Percentiles rank a stretch among this genome's conserved stretches.
phyloP scores from a whole-genome alignment of 2,113 vertebrate species.

The Festucalex cinctus region DNA sequence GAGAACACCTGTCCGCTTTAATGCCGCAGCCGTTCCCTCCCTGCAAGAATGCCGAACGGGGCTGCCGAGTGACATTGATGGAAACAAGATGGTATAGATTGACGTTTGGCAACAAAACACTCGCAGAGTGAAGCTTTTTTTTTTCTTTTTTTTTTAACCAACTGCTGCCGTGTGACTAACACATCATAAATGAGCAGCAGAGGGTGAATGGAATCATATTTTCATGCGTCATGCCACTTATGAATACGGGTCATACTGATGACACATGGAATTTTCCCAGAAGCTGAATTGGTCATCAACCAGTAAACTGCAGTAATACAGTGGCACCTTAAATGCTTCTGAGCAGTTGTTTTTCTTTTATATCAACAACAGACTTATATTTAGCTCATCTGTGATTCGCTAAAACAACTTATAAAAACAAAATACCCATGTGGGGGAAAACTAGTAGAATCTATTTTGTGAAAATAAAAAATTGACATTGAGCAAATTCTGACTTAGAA shows the following conservation, averaged over 20 bases:
- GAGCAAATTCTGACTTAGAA: no score
- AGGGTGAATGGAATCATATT: constrained; percentile 54
- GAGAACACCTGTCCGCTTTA: constrained; percentile 73
- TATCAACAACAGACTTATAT: background rate
- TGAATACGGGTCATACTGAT: constrained; percentile 31
- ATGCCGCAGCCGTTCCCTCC: constrained; percentile 61
- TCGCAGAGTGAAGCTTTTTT: constrained; percentile 17
- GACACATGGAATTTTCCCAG: constrained; percentile 59
- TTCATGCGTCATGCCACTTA: constrained; percentile 39
- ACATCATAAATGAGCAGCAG: constrained; percentile 31
- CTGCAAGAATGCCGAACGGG: constrained; percentile 59
- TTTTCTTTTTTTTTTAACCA: constrained; percentile 12
- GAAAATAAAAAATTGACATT: no score
- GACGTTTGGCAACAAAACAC: constrained; percentile 44
- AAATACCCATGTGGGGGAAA: no score
- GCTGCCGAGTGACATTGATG: constrained; percentile 67
- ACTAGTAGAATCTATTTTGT: no score
- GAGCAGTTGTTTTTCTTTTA: background rate
- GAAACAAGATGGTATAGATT: constrained; percentile 68
- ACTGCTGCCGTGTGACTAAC: constrained; percentile 37
- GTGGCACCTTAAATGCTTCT: background rate
- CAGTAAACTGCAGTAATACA: background rate
- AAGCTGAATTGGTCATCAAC: constrained; percentile 40
- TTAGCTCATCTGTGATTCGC: background rate
- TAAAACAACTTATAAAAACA: no score